A percentile compares a stretch with the other conserved stretches of the same genome.
These are phyloP conservation scores for Siphamia tubifer DNA, from an alignment of 2,113 vertebrate genomes.

Conservation along the genomic window DNA sequence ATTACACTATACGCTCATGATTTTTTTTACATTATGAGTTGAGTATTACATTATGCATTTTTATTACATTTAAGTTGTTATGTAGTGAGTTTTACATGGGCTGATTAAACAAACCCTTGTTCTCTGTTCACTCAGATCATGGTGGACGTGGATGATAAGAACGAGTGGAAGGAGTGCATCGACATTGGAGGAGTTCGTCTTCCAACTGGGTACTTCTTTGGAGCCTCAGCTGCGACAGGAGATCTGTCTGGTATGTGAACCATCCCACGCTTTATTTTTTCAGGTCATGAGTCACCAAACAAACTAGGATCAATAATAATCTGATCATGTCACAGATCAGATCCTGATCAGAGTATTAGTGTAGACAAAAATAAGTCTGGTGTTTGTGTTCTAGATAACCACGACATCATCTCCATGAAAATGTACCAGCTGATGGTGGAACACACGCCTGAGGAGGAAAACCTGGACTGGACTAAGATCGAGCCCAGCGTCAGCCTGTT, in stretches of 20 bases:
- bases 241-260: constrained; percentile 92
- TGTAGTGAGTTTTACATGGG: too few relatives aligned
- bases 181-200: constrained; percentile 93
- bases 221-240: constrained; percentile 95
- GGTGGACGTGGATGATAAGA: constrained; percentile 93
- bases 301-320: too few relatives aligned
- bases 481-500: constrained; percentile 95
- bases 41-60: too few relatives aligned
- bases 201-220: constrained; percentile 97
- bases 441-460: constrained; percentile 91
- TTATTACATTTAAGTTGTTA: too few relatives aligned
- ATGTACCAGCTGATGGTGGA: constrained; percentile 98
- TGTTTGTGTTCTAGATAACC: constrained; percentile 85
- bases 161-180: constrained; percentile 97
- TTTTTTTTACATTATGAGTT: too few relatives aligned
- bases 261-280: too few relatives aligned
- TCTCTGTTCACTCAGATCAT: constrained; percentile 82
- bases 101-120: too few relatives aligned
- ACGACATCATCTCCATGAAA: constrained; percentile 98
- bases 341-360: too few relatives aligned
- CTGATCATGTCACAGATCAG: too few relatives aligned
- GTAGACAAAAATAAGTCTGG: neutral
- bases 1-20: too few relatives aligned
- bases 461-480: constrained; percentile 95
- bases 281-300: too few relatives aligned